These are phyloP conservation scores for Erpobdella octoculata DNA, from an alignment of 2,888 invertebrate genomes.

Conservation along the genomic window DNA sequence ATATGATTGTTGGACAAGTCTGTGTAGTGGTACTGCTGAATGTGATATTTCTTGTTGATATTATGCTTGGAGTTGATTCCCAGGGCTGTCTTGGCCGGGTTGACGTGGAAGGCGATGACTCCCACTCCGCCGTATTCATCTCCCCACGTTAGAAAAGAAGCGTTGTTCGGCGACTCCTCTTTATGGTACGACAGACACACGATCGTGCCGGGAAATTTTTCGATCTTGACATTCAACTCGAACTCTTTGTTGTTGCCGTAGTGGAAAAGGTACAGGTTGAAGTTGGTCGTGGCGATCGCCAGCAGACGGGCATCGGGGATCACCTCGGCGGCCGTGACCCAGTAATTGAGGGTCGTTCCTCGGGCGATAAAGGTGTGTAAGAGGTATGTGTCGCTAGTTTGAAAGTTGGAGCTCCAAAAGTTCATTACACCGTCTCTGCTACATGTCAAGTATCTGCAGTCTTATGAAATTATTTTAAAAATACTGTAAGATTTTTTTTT, in stretches of 20 bases:
- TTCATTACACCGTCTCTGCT: constrained; percentile 71
- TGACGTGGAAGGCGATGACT: constrained; percentile 29
- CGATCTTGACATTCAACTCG: constrained; percentile 5
- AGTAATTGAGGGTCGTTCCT: constrained; percentile 60
- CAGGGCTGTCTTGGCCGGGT: constrained; percentile 28
- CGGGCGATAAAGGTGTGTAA: constrained; percentile 66
- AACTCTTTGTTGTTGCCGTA: constrained; percentile 53
- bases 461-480: constrained; percentile 48
- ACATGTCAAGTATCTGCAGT: constrained; percentile 64
- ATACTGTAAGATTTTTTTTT: not conserved
- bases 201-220: constrained; percentile 25
- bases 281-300: constrained; percentile 68
- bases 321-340: constrained; percentile 67
- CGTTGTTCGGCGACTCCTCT: constrained; percentile 17
- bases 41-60: constrained; percentile 19
- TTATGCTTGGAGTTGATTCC: constrained; percentile 25
- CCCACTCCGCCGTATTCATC: constrained; percentile 61
- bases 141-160: constrained; percentile 59
- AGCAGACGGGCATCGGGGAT: constrained; percentile 71
- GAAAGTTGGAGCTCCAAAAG: constrained; percentile 69
- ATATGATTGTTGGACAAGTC: constrained; percentile 39
- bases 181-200: constrained; percentile 27
- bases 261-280: constrained; percentile 63
- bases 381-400: constrained; percentile 55
- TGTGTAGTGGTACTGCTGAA: constrained; percentile 29